phyloP scores from a whole-genome alignment of 2,888 invertebrate genomes.

The Hyposoter didymator region DNA sequence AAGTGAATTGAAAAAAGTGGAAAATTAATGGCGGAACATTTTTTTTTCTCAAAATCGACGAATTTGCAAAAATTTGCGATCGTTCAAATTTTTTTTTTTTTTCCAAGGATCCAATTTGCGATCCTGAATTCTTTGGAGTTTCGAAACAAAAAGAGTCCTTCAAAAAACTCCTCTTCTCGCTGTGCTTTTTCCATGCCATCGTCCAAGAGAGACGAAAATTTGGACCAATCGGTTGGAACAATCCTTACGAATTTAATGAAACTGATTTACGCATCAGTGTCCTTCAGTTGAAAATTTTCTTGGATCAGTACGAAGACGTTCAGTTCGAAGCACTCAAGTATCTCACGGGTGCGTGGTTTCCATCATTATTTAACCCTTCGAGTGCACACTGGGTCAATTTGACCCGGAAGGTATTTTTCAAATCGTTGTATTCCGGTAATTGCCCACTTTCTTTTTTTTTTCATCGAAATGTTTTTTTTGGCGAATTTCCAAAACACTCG shows the following conservation, averaged over 20 bases:
- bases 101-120: conserved; percentile 91
- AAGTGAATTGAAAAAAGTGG: not conserved
- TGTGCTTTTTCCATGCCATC: conserved; percentile 97
- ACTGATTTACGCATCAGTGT: conserved; percentile 96
- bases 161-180: conserved; percentile 93
- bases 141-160: conserved; percentile 91
- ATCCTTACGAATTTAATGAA: conserved; percentile 97
- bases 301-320: conserved; percentile 93
- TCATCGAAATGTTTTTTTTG: too few species aligned
- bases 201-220: conserved; percentile 96
- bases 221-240: conserved; percentile 98
- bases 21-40: too few species aligned
- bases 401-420: too few species aligned
- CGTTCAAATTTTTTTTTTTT: not conserved
- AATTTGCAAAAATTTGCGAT: not conserved
- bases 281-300: conserved; percentile 94
- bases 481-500: not conserved
- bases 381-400: too few species aligned
- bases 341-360: conserved; percentile 86
- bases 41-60: too few species aligned
- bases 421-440: too few species aligned
- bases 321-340: conserved; percentile 95
- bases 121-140: conserved; percentile 94
- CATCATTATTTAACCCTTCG: not conserved
- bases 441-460: too few species aligned